Conservation (phyloP, 1,140 invertebrate species). For the Agraylea sexmaculata region DNA sequence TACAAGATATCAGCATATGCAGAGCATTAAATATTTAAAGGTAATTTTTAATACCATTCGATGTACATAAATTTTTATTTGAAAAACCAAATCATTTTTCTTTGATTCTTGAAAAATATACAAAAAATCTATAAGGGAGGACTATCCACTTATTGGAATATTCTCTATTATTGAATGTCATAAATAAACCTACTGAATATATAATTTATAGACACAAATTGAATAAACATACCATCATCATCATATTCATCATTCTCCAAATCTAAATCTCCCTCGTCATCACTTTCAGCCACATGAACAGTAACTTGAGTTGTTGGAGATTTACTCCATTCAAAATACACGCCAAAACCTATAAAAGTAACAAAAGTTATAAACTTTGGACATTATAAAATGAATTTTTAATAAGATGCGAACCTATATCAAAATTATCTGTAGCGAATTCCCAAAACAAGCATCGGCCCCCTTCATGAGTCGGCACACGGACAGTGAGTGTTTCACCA, state of each 20-base stretch:
- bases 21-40: too few relatives aligned
- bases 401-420: conserved; percentile 53
- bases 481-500: conserved; percentile 93
- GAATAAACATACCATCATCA: conserved; percentile 35
- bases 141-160: neutral
- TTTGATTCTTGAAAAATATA: too few relatives aligned
- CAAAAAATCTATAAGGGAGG: neutral
- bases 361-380: neutral
- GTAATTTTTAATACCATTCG: too few relatives aligned
- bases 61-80: too few relatives aligned
- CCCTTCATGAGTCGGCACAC: conserved; percentile 93
- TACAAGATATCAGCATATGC: too few relatives aligned
- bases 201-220: conserved; percentile 1
- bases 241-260: conserved; percentile 60
- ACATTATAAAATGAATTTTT: conserved; percentile 2
- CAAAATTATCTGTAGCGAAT: conserved; percentile 96
- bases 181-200: neutral
- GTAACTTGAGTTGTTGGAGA: conserved; percentile 72
- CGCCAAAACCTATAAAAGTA: conserved; percentile 69
- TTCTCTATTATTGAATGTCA: conserved; percentile 1
- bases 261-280: conserved; percentile 80
- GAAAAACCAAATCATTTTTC: too few relatives aligned
- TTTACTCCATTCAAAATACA: conserved; percentile 97
- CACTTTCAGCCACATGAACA: conserved; percentile 82
- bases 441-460: conserved; percentile 98